phyloP scores from a whole-genome alignment of 2,888 invertebrate species.

The Lacanobia oleracea region DNA sequence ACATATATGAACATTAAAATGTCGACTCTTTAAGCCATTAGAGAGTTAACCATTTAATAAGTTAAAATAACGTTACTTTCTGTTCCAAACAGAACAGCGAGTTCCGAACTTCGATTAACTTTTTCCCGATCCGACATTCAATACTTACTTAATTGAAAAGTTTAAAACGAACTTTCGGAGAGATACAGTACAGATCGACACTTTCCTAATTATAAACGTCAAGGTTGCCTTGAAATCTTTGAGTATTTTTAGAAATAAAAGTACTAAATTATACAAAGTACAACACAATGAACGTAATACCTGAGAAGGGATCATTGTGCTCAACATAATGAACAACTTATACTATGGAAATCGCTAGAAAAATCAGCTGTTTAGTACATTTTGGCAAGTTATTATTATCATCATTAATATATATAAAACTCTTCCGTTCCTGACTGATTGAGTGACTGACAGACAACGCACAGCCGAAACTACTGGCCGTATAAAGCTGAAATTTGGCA shows the following conservation, averaged over 20 bases:
- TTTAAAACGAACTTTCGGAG: slow-evolving; percentile 70
- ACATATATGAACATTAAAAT: slow-evolving; percentile 9
- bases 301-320: too few species aligned
- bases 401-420: too few species aligned
- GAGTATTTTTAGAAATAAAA: slow-evolving; percentile 12
- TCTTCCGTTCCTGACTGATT: too few species aligned
- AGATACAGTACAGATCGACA: slow-evolving; percentile 58
- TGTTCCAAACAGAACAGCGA: slow-evolving; percentile 65
- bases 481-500: too few species aligned
- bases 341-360: too few species aligned
- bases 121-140: slow-evolving; percentile 73
- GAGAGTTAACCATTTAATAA: slow-evolving; percentile 54
- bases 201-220: slow-evolving; percentile 65
- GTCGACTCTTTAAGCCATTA: background rate
- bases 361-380: too few species aligned
- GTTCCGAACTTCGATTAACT: slow-evolving; percentile 74
- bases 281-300: too few species aligned
- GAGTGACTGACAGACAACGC: too few species aligned
- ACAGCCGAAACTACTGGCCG: too few species aligned
- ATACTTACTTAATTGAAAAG: slow-evolving; percentile 80
- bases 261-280: too few species aligned
- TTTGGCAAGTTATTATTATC: too few species aligned
- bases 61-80: slow-evolving; percentile 66
- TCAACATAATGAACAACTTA: too few species aligned
- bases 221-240: slow-evolving; percentile 29